These are phyloP conservation scores for Gasterosteus aculeatus DNA, from an alignment of 2,113 vertebrate genomes.

Conservation along the genomic window DNA sequence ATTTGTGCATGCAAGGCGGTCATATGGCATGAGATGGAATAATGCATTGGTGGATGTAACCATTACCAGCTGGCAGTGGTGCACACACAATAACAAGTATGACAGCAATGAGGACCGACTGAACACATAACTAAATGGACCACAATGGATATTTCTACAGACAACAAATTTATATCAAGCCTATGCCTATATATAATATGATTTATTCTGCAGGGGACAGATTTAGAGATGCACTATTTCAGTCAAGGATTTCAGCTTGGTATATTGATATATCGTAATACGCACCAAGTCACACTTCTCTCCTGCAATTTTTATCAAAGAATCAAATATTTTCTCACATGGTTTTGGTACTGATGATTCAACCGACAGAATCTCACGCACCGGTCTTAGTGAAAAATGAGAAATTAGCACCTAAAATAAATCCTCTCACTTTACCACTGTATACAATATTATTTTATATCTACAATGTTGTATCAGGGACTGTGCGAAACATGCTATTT, in stretches of 20 bases:
- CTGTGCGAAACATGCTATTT: constrained; percentile 26
- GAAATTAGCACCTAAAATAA: not conserved
- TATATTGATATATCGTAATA: not conserved
- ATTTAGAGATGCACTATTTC: not conserved
- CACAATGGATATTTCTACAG: not conserved
- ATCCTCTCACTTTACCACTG: not conserved
- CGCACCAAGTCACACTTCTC: not conserved
- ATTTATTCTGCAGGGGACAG: not conserved
- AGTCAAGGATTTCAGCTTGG: not conserved
- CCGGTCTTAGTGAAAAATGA: not conserved
- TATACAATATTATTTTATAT: not conserved
- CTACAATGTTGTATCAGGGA: not conserved
- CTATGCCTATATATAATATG: not conserved
- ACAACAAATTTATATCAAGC: not conserved
- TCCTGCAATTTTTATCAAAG: not conserved
- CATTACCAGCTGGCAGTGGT: not conserved
- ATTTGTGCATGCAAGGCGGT: not conserved
- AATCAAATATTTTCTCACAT: not conserved
- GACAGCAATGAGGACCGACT: not conserved
- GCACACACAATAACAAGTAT: constrained; percentile 5
- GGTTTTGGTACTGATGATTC: not conserved
- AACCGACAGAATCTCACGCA: not conserved
- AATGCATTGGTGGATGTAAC: constrained; percentile 23
- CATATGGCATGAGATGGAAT: constrained; percentile 9
- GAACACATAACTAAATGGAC: not conserved